Evolutionary conservation across 2,888 invertebrate species (phyloP).

Genomic region (Habroteleia sp.): DNA sequence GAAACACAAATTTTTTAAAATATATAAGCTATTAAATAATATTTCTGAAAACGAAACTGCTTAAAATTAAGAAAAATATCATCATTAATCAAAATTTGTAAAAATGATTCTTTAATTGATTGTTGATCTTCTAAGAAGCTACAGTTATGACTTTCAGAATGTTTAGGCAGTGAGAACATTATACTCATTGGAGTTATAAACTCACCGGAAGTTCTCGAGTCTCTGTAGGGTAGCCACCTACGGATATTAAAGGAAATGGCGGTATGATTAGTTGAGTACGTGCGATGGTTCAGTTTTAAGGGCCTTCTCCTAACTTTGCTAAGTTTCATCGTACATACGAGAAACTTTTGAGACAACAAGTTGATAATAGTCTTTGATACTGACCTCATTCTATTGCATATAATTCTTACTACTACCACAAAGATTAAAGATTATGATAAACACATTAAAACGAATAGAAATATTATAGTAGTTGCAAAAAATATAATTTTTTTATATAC

Average conservation of each 20-base stretch:
- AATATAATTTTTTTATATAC: too few relatives aligned
- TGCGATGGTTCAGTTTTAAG: conserved; percentile 77
- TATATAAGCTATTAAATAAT: too few relatives aligned
- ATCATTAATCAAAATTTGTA: too few relatives aligned
- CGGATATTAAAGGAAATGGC: conserved; percentile 82
- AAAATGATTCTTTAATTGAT: conserved; percentile 18
- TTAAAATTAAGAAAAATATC: too few relatives aligned
- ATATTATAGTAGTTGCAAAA: too few relatives aligned
- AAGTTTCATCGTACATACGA: conserved; percentile 58
- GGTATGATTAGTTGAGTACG: conserved; percentile 81
- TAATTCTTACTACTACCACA: conserved; percentile 3
- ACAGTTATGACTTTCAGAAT: conserved; percentile 67
- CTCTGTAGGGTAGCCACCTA: conserved; percentile 74
- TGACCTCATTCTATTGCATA: conserved; percentile 33
- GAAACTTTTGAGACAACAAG: conserved; percentile 45
- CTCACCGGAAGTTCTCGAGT: conserved; percentile 79
- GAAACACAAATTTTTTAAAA: too few relatives aligned
- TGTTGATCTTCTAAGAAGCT: conserved; percentile 28
- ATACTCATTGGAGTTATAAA: conserved; percentile 73
- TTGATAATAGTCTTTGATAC: conserved; percentile 43
- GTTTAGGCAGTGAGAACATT: conserved; percentile 75
- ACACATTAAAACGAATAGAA: too few relatives aligned
- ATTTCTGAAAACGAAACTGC: too few relatives aligned
- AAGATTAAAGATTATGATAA: too few relatives aligned
- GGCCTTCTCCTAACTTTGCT: conserved; percentile 64